Conservation (phyloP, 2,113 vertebrate genomes). For the Pygoscelis adeliae region DNA sequence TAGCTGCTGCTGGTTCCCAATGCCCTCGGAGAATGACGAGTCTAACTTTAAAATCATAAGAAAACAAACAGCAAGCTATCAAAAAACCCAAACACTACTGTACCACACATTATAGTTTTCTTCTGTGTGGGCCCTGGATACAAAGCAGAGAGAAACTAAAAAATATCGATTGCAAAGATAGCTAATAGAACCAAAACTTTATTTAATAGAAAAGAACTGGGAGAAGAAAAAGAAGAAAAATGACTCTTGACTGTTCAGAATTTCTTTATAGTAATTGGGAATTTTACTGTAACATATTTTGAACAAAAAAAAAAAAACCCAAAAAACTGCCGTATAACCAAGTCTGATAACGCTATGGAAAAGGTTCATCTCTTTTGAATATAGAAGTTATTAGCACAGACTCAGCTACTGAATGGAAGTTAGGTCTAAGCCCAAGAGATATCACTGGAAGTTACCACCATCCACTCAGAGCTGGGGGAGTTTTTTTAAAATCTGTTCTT, state of each 20-base stretch:
- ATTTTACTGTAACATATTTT: not conserved
- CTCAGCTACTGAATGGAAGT: not conserved
- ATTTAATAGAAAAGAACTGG: not conserved
- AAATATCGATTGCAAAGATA: not conserved
- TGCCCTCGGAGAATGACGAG: not conserved
- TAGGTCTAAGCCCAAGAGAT: not conserved
- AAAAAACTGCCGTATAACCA: not conserved
- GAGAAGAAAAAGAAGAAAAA: not conserved
- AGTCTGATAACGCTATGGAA: fast-evolving
- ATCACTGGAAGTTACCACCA: not conserved
- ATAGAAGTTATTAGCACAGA: not conserved
- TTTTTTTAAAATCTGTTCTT: not conserved
- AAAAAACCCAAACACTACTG: not conserved
- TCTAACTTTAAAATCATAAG: not conserved
- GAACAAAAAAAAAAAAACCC: not conserved
- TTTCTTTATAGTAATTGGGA: not conserved
- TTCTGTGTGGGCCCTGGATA: not conserved
- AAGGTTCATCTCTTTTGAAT: not conserved
- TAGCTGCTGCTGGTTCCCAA: not conserved
- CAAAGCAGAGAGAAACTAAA: not conserved
- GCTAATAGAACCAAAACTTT: not conserved
- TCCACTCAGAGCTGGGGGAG: not conserved
- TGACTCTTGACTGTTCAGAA: not conserved
- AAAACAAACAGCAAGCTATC: constrained; percentile 2
- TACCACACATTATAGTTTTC: not conserved